Conservation (phyloP, 2,797 vertebrate species). For the Champsocephalus gunnari region DNA sequence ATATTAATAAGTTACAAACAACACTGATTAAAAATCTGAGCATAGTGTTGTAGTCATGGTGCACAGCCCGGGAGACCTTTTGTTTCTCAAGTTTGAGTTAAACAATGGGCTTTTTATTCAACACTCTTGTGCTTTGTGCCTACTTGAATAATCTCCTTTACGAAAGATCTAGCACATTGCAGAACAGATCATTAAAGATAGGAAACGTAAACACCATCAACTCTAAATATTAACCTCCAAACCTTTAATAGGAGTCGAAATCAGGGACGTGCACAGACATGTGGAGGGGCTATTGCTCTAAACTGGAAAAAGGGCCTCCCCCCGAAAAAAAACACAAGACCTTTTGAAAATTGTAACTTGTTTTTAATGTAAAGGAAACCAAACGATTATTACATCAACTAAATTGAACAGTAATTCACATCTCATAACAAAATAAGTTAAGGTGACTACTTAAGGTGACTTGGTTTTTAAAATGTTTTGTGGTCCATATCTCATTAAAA, state of each 20-base stretch:
- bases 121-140: conserved; percentile 55
- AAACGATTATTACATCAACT: too few species aligned
- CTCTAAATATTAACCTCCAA: neutral
- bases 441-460: too few species aligned
- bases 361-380: too few species aligned
- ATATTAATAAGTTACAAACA: conserved; percentile 53
- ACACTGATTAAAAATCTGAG: conserved; percentile 34
- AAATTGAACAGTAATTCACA: too few species aligned
- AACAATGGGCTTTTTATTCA: conserved; percentile 74
- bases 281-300: too few species aligned
- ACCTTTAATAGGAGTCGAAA: neutral
- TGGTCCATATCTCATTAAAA: too few species aligned
- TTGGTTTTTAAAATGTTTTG: too few species aligned
- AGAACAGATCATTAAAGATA: conserved; percentile 44
- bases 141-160: conserved; percentile 70
- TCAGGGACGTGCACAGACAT: too few species aligned
- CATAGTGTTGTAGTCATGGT: conserved; percentile 50
- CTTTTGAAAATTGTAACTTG: too few species aligned
- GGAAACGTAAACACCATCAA: neutral
- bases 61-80: conserved; percentile 53
- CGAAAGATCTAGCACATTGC: conserved; percentile 61
- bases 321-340: too few species aligned
- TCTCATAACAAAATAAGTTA: too few species aligned
- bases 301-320: too few species aligned
- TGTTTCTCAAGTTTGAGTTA: conserved; percentile 43